Conservation (phyloP, 2,888 invertebrate species). For the Mesopsocus fuscifrons region DNA sequence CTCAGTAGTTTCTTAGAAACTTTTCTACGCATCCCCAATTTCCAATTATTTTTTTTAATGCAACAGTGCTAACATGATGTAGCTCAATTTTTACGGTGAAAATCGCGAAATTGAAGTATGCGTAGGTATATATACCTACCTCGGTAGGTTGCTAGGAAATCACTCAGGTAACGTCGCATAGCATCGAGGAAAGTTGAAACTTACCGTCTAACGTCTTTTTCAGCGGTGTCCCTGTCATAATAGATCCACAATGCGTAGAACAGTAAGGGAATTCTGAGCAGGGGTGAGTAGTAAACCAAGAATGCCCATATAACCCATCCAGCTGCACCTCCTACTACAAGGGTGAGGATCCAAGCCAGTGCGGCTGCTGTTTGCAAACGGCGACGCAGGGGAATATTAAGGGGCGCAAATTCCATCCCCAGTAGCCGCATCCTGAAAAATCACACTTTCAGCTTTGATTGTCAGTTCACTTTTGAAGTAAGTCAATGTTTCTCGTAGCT, state of each 20-base stretch:
- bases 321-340: background rate
- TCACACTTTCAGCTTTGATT: no score
- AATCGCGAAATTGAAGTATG: no score
- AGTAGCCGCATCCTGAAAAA: conserved; percentile 24
- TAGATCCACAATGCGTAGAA: conserved; percentile 46
- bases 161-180: no score
- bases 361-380: conserved; percentile 71
- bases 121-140: no score
- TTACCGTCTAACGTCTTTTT: conserved; percentile 24
- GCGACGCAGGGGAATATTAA: conserved; percentile 50
- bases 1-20: no score
- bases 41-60: no score
- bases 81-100: no score
- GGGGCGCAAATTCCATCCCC: conserved; percentile 74
- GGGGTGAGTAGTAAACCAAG: conserved; percentile 1
- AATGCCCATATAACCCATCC: conserved; percentile 3
- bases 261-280: background rate
- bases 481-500: background rate
- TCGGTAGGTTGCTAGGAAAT: no score
- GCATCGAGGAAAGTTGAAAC: no score
- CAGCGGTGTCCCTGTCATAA: conserved; percentile 40
- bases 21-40: no score
- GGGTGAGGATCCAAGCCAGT: background rate
- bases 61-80: no score
- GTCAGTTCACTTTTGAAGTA: no score